Evolutionary conservation across 2,113 vertebrate genomes (phyloP).

Genomic region (Girardinichthys multiradiatus): DNA sequence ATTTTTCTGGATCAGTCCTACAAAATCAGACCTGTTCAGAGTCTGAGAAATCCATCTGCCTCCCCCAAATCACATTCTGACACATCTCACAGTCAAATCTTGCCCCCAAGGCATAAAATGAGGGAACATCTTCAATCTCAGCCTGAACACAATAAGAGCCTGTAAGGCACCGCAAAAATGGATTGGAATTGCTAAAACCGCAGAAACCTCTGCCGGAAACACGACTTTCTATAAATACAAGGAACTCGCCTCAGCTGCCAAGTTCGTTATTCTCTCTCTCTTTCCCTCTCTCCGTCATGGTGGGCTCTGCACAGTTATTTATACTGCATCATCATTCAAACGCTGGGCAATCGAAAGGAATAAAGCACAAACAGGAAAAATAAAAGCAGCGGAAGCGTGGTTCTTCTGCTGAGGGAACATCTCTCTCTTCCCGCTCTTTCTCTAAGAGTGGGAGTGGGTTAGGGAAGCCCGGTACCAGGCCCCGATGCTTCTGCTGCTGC

Average conservation of each 20-base stretch:
- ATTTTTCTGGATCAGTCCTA: constrained; percentile 63
- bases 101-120: constrained; percentile 76
- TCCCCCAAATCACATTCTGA: constrained; percentile 78
- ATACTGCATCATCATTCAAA: constrained; percentile 70
- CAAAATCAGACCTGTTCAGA: constrained; percentile 69
- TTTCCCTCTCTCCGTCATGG: constrained; percentile 64
- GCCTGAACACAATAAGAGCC: constrained; percentile 77
- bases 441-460: constrained; percentile 81
- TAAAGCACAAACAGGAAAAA: constrained; percentile 63
- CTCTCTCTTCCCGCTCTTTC: constrained; percentile 67
- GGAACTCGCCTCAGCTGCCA: constrained; percentile 80
- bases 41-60: constrained; percentile 72
- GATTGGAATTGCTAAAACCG: constrained; percentile 79
- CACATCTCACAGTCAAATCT: constrained; percentile 79
- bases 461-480: constrained; percentile 84
- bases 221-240: constrained; percentile 84
- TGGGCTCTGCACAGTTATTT: constrained; percentile 72
- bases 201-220: constrained; percentile 85
- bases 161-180: constrained; percentile 79
- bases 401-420: constrained; percentile 75
- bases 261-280: constrained; percentile 63
- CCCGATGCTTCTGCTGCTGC: constrained; percentile 73
- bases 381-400: constrained; percentile 75
- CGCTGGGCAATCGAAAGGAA: constrained; percentile 62
- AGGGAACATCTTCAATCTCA: constrained; percentile 80